Percentiles rank a stretch among this genome's conserved stretches.
phyloP scores from a whole-genome alignment of 1,140 invertebrate species.

The Gryllus bimaculatus region DNA sequence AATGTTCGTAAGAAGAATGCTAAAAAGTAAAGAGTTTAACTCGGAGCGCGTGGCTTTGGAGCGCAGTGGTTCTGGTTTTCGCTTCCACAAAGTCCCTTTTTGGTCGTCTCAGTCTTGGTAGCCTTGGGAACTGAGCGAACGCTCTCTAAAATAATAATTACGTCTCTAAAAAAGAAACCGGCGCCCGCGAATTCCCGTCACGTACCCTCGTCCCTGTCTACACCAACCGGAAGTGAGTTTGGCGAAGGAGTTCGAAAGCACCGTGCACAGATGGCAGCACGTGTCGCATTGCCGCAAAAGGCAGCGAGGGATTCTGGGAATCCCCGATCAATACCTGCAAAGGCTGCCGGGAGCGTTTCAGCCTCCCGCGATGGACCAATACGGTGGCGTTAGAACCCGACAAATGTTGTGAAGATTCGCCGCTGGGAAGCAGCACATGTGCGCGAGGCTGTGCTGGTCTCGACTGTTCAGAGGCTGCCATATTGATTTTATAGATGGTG shows the following conservation, averaged over 20 bases:
- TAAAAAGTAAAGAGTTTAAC: too few species aligned
- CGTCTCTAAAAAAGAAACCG: neutral
- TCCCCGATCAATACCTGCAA: neutral
- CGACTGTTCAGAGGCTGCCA: neutral
- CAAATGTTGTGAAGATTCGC: neutral
- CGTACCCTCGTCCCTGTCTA: neutral
- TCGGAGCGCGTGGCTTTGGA: too few species aligned
- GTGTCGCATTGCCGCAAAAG: neutral
- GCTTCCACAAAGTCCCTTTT: too few species aligned
- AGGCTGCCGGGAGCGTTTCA: neutral
- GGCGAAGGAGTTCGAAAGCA: neutral
- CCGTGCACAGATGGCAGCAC: neutral
- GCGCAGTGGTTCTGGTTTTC: too few species aligned
- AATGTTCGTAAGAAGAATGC: too few species aligned
- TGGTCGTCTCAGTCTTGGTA: too few species aligned
- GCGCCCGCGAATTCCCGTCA: neutral
- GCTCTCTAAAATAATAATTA: too few species aligned
- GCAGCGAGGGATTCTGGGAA: neutral
- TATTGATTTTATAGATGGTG: neutral
- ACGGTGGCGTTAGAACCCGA: neutral
- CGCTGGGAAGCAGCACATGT: neutral
- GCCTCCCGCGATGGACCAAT: neutral
- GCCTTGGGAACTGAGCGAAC: too few species aligned
- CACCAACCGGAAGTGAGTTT: neutral
- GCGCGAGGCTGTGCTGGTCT: too few species aligned